These are phyloP conservation scores for Leptosomus discolor DNA, from an alignment of 2,113 vertebrate genomes.

Conservation along the genomic window DNA sequence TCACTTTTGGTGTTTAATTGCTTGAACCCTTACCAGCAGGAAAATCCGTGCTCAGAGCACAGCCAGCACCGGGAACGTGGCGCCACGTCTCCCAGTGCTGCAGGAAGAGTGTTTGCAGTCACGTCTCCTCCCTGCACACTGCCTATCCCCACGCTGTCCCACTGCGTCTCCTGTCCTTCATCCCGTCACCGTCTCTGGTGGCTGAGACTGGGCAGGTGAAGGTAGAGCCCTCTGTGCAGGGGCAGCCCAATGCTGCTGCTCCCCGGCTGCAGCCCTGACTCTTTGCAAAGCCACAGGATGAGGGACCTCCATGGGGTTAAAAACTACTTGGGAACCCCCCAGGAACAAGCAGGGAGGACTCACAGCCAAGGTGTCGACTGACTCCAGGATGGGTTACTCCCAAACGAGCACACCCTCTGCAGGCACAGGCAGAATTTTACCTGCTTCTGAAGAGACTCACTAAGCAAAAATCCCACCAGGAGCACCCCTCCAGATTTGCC, in stretches of 20 bases:
- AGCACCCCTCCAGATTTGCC: background rate
- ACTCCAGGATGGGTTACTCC: background rate
- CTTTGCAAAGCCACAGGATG: background rate
- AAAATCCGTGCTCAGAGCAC: rapidly evolving
- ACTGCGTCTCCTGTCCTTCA: background rate
- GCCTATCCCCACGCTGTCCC: background rate
- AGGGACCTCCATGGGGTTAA: background rate
- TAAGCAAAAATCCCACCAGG: background rate
- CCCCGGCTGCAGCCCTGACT: background rate
- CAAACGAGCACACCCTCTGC: background rate
- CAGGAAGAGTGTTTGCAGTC: background rate
- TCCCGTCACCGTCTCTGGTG: rapidly evolving
- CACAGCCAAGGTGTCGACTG: background rate
- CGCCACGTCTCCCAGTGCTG: rapidly evolving
- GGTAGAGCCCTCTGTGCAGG: background rate
- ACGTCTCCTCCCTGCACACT: background rate
- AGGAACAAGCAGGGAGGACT: background rate
- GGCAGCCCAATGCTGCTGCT: rapidly evolving
- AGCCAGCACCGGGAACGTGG: rapidly evolving
- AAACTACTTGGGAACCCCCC: background rate
- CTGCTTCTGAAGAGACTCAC: background rate
- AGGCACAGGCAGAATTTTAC: background rate
- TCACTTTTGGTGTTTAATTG: background rate
- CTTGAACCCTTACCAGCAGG: background rate
- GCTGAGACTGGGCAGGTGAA: background rate